A percentile compares a stretch with the other conserved stretches of the same genome.
These are phyloP conservation scores for Malacoraja senta DNA, from an alignment of 2,797 vertebrate species.

Conservation along the genomic window DNA sequence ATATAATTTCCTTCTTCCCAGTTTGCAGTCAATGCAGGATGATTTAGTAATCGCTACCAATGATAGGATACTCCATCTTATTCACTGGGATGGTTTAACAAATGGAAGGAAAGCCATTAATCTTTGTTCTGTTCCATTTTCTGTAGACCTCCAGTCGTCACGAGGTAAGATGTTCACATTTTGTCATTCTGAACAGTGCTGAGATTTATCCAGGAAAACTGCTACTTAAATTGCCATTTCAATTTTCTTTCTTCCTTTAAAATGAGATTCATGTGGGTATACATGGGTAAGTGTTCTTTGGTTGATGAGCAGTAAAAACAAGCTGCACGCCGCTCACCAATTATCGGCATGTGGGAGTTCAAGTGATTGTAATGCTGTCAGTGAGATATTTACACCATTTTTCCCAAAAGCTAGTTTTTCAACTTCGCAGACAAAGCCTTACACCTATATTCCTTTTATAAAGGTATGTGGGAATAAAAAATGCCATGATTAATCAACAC, in stretches of 20 bases:
- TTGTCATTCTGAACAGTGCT: background rate
- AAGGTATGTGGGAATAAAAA: too few relatives aligned
- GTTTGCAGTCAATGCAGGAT: constrained; percentile 84
- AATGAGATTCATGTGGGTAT: background rate
- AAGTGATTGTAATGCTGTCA: too few relatives aligned
- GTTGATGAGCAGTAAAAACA: too few relatives aligned
- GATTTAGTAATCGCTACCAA: constrained; percentile 84
- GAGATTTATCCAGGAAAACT: background rate
- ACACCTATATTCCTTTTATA: too few relatives aligned
- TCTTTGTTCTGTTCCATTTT: constrained; percentile 87
- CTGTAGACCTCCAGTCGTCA: constrained; percentile 87
- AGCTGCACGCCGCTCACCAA: too few relatives aligned
- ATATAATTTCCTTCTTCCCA: constrained; percentile 49
- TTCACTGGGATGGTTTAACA: constrained; percentile 88
- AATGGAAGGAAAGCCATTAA: constrained; percentile 89
- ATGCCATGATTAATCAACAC: too few relatives aligned
- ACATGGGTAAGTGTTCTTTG: too few relatives aligned
- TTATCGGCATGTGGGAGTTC: too few relatives aligned
- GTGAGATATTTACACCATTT: too few relatives aligned
- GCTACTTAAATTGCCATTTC: background rate
- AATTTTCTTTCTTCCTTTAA: background rate
- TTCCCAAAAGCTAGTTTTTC: too few relatives aligned
- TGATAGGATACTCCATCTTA: constrained; percentile 85
- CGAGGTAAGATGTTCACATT: constrained; percentile 63
- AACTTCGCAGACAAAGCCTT: too few relatives aligned